These are phyloP conservation scores for Rhinogobio ventralis DNA, from an alignment of 2,797 vertebrate genomes.

Conservation along the genomic window DNA sequence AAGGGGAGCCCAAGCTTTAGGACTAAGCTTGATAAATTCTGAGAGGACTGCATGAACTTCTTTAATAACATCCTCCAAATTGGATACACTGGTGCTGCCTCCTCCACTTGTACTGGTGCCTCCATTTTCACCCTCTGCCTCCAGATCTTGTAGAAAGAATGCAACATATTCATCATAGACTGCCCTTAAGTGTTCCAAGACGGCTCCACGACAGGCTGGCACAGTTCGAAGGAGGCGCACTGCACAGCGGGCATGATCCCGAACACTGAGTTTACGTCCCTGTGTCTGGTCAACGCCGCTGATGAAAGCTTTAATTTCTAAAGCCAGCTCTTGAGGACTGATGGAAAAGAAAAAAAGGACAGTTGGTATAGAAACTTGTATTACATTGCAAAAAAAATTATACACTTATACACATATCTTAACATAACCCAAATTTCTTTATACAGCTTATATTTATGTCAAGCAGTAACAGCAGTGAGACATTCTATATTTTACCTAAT, in stretches of 20 bases:
- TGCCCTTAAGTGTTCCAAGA: conserved; percentile 88
- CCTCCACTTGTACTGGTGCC: conserved; percentile 61
- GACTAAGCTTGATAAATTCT: conserved; percentile 87
- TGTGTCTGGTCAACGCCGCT: conserved; percentile 85
- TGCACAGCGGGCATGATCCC: conserved; percentile 90
- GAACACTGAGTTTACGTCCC: conserved; percentile 87
- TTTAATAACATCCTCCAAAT: conserved; percentile 81
- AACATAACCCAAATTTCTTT: not conserved
- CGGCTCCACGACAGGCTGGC: conserved; percentile 87
- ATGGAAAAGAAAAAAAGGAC: not conserved
- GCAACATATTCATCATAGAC: conserved; percentile 93
- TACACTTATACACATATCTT: not conserved
- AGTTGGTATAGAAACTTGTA: not conserved
- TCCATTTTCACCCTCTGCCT: conserved; percentile 75
- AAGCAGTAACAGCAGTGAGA: not conserved
- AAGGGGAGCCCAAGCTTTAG: conserved; percentile 90
- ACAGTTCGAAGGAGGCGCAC: conserved; percentile 88
- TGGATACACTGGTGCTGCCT: conserved; percentile 67
- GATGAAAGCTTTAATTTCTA: conserved; percentile 94
- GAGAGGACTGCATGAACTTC: conserved; percentile 86
- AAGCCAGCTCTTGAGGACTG: conserved; percentile 88
- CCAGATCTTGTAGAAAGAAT: conserved; percentile 83
- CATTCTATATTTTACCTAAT: not conserved
- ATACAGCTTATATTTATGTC: not conserved
- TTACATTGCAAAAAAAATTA: not conserved